Base-by-base conservation (phyloP, 1,140 invertebrate genomes). In the Panulirus ornatus region DNA sequence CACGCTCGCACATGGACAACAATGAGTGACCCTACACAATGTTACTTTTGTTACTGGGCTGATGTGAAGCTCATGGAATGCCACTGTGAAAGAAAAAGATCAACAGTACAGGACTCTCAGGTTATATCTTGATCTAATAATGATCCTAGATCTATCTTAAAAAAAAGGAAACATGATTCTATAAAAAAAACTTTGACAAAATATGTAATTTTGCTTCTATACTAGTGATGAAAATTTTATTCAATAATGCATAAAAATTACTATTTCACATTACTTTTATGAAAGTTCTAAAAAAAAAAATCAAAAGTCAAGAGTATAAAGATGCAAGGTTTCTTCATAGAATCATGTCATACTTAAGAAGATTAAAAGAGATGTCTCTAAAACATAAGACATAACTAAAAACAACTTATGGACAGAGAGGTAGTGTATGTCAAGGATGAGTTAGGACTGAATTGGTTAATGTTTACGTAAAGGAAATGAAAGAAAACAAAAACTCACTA, bases 401-500 rank as follows among this genome's bases (percentile, higher is more conserved):
- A 75, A 47, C 66, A 86, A 75, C 47, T 75, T 54, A 76, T 86
- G 84, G 84, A 86, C 84, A 86, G 84, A 86, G 84, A 86, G 84
- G 84, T 86, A 86, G 76, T 54, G 22, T 36, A 42, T 44, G 16
- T 73, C 11, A 30, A 51, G 71, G 84, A 86, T 86, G 40, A 76
- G 40, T 47, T 51, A 78, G n/a, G 30, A 42, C 36, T 78, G 40
- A 78, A 44, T 78, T 22, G n/a, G 16, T 42, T 40, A 78, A 78
- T 78, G 44, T 40, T 78, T 22, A 78, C 27, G 44, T 44, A 75
- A 78, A 78, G 30, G n/a, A 78, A 78, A 78, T 44, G 2, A 40
- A 47, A 27, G 36, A 78, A 78, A 78, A 78, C 40, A 47, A n/a
- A 44, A 78, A 44, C 30, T 73, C 70, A 73, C 70, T n/a, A 30